Conservation (phyloP, 2,797 vertebrate species). For the Poeciliopsis infans region DNA sequence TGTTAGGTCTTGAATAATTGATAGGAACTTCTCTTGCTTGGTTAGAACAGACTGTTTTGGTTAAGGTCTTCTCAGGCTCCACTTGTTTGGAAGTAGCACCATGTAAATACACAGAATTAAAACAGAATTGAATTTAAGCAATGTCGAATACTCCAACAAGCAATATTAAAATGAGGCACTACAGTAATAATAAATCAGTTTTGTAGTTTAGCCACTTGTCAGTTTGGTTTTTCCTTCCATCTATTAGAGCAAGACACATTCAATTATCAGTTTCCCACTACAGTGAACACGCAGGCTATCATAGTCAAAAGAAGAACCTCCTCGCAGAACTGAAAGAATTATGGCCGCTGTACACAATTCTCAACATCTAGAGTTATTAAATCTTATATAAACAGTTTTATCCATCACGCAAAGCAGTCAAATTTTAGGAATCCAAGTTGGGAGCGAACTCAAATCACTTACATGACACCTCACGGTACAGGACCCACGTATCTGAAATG, state of each 20-base stretch:
- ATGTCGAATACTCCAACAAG: background rate
- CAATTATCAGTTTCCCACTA: background rate
- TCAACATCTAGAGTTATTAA: background rate
- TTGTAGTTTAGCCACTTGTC: background rate
- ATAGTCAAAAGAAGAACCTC: background rate
- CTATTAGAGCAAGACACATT: background rate
- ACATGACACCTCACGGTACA: background rate
- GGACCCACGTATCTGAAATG: conserved; percentile 2
- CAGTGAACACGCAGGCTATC: background rate
- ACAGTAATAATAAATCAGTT: background rate
- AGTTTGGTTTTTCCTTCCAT: background rate
- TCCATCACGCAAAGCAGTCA: background rate
- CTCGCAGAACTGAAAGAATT: background rate
- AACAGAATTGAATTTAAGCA: background rate
- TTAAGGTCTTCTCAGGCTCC: background rate
- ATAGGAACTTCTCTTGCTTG: background rate
- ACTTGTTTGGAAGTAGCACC: background rate
- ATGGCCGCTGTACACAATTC: background rate
- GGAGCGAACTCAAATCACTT: background rate
- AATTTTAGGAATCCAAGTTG: conserved; percentile 8
- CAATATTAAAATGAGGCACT: background rate
- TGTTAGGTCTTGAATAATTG: no score
- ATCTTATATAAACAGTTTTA: background rate
- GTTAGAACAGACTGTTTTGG: background rate
- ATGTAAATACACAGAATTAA: background rate